Conservation (phyloP, 2,113 vertebrate species). For the Hippoglossus stenolepis region DNA sequence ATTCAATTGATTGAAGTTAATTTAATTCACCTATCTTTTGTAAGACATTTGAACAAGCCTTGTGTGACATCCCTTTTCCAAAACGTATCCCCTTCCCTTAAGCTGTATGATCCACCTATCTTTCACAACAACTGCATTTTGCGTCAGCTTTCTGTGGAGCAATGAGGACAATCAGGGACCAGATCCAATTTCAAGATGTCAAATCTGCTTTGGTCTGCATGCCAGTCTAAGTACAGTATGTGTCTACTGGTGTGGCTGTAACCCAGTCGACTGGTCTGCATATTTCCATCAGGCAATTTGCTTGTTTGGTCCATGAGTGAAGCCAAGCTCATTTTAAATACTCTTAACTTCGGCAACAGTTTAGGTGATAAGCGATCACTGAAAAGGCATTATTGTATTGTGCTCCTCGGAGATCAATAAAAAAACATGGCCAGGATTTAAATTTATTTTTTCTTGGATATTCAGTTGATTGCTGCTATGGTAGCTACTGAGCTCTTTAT, state of each 20-base stretch:
- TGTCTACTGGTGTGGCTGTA: background rate
- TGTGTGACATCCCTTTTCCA: background rate
- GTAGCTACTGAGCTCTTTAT: slow-evolving; percentile 40
- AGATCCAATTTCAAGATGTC: background rate
- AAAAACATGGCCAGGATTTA: slow-evolving; percentile 23
- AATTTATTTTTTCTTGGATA: slow-evolving; percentile 28
- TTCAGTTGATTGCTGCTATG: slow-evolving; percentile 32
- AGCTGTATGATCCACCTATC: slow-evolving; percentile 28
- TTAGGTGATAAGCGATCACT: slow-evolving; percentile 36
- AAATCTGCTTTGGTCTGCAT: no score
- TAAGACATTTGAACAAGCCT: background rate
- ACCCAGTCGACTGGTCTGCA: slow-evolving; percentile 1
- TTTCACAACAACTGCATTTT: slow-evolving; percentile 28
- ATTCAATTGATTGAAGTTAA: no score
- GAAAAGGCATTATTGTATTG: slow-evolving; percentile 34
- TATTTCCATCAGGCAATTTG: slow-evolving; percentile 33
- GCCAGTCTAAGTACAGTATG: no score
- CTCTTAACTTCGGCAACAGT: background rate
- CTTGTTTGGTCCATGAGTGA: slow-evolving; percentile 4
- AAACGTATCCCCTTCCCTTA: background rate
- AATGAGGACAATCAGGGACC: slow-evolving; percentile 39
- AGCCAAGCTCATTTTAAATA: slow-evolving; percentile 27
- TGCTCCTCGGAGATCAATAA: slow-evolving; percentile 40
- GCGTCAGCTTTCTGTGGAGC: slow-evolving; percentile 31
- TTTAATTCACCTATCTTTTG: no score